Evolutionary conservation across 2,888 invertebrate genomes (phyloP).

Genomic region (Cephalotes varians): DNA sequence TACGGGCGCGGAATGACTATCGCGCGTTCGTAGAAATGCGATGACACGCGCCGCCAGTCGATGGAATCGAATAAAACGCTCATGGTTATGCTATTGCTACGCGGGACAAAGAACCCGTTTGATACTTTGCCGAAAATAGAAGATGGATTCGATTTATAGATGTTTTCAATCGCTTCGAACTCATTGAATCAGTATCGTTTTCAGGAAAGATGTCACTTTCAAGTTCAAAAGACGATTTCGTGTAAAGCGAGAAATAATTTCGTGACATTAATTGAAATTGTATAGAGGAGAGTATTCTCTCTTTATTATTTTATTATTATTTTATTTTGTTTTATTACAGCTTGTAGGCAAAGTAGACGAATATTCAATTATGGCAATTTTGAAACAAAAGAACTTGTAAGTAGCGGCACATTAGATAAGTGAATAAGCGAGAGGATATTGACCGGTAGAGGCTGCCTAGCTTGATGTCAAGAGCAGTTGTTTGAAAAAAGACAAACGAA

Average conservation of each 20-base stretch:
- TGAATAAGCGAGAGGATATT: not conserved
- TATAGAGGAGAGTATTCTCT: not conserved
- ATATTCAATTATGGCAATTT: not conserved
- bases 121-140: slow-evolving; percentile 32
- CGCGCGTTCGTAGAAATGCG: slow-evolving; percentile 39
- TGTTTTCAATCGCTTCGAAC: not conserved
- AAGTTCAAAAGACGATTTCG: not conserved
- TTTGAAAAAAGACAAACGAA: not conserved
- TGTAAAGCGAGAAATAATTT: not conserved
- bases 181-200: not conserved
- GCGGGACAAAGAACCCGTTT: slow-evolving; percentile 46
- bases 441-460: not conserved
- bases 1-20: slow-evolving; percentile 35
- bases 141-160: not conserved
- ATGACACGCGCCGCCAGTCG: slow-evolving; percentile 49
- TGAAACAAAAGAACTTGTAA: not conserved
- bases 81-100: slow-evolving; percentile 47
- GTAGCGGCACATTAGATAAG: too few species aligned
- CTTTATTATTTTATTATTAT: too few species aligned
- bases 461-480: not conserved
- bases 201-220: not conserved
- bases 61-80: slow-evolving; percentile 50
- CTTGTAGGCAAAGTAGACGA: not conserved
- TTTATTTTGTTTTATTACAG: not conserved
- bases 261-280: not conserved